Conservation (phyloP, 1,140 invertebrate species). For the Delia radicum region DNA sequence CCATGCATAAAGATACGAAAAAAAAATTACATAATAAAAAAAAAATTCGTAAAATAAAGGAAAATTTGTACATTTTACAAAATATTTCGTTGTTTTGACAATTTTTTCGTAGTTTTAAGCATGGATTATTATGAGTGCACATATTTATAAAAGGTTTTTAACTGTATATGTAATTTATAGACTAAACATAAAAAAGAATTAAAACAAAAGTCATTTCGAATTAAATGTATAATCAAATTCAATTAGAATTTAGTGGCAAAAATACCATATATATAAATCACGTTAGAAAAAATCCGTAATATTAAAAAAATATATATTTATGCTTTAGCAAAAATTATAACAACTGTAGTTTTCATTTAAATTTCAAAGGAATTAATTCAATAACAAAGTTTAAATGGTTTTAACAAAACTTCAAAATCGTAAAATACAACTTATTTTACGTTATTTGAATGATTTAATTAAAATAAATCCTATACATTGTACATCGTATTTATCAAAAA, state of each 20-base stretch:
- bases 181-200: too few relatives aligned
- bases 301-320: conserved; percentile 7
- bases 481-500: conserved; percentile 15
- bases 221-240: conserved; percentile 5
- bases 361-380: background rate
- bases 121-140: too few relatives aligned
- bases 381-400: background rate
- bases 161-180: too few relatives aligned
- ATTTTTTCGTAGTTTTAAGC: too few relatives aligned
- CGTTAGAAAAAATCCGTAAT: background rate
- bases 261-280: background rate
- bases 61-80: too few relatives aligned
- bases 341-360: background rate
- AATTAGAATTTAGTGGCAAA: background rate
- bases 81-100: too few relatives aligned
- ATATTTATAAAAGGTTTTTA: too few relatives aligned
- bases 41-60: too few relatives aligned
- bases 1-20: too few relatives aligned
- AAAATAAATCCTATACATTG: conserved; percentile 15
- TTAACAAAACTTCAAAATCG: background rate
- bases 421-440: background rate
- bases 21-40: too few relatives aligned
- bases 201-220: too few relatives aligned
- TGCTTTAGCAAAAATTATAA: conserved; percentile 11
- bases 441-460: conserved; percentile 2